phyloP scores from a whole-genome alignment of 2,113 vertebrate species.

The Merops nubicus region DNA sequence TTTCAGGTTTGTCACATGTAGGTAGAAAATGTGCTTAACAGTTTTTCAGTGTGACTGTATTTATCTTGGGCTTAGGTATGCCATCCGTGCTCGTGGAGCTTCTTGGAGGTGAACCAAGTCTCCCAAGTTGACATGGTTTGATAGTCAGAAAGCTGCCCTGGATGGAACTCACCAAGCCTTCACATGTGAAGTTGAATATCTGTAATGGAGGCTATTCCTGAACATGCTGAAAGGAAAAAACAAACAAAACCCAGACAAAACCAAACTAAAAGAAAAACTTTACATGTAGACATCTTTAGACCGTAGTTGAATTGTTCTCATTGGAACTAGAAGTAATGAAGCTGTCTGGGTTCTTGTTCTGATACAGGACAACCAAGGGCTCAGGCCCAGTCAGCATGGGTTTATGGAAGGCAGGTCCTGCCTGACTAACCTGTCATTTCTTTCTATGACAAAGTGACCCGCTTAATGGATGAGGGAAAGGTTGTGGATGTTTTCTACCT shows the following conservation, averaged over 20 bases:
- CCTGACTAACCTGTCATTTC: too few species aligned
- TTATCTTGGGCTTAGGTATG: neutral
- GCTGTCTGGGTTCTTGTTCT: neutral
- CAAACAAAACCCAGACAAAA: too few species aligned
- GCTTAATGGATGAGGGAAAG: too few species aligned
- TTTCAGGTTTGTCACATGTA: neutral
- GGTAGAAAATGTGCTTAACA: neutral
- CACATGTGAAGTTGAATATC: neutral
- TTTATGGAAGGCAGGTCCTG: too few species aligned
- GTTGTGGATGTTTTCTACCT: too few species aligned
- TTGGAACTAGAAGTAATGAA: neutral
- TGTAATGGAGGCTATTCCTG: neutral
- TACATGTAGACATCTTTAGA: neutral
- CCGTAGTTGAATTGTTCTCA: neutral
- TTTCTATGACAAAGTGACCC: too few species aligned
- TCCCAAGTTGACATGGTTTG: neutral
- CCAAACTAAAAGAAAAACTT: neutral
- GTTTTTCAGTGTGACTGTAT: neutral
- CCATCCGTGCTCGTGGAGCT: neutral
- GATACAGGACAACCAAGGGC: too few species aligned
- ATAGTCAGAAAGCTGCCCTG: neutral
- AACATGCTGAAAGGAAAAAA: neutral
- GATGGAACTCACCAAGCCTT: neutral
- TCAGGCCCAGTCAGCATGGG: too few species aligned
- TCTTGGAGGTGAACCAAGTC: neutral